Conservation (phyloP, 2,888 invertebrate species). For the Nasonia oneida region DNA sequence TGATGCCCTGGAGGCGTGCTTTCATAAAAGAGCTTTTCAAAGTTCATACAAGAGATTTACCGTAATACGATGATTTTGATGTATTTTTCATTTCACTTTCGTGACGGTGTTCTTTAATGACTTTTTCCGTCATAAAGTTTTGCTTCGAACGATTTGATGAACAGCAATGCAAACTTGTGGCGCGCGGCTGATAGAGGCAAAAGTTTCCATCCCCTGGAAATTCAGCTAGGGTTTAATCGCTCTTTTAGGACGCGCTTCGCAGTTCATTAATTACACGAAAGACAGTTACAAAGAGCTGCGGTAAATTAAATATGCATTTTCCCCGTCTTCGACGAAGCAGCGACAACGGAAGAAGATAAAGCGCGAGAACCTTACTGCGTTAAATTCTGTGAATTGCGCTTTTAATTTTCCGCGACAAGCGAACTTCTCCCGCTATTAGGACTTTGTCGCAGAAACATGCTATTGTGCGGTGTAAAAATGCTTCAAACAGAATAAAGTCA, state of each 20-base stretch:
- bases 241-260: not conserved
- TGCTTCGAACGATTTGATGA: not conserved
- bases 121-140: not conserved
- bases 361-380: not conserved
- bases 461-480: not conserved
- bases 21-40: not conserved
- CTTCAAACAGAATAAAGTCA: no score
- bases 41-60: not conserved
- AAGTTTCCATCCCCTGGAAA: slow-evolving; percentile 21
- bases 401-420: slow-evolving; percentile 21
- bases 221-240: slow-evolving; percentile 24
- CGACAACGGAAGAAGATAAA: not conserved
- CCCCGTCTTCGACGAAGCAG: slow-evolving; percentile 18
- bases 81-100: not conserved
- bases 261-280: slow-evolving; percentile 33
- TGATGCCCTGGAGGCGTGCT: not conserved
- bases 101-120: not conserved
- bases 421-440: not conserved
- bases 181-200: not conserved
- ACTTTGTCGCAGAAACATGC: not conserved
- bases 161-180: no score
- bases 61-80: not conserved
- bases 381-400: not conserved
- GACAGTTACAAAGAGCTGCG: slow-evolving; percentile 26
- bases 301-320: slow-evolving; percentile 40